Evolutionary conservation across 1,140 invertebrate species (phyloP).

Genomic region (Periplaneta americana): DNA sequence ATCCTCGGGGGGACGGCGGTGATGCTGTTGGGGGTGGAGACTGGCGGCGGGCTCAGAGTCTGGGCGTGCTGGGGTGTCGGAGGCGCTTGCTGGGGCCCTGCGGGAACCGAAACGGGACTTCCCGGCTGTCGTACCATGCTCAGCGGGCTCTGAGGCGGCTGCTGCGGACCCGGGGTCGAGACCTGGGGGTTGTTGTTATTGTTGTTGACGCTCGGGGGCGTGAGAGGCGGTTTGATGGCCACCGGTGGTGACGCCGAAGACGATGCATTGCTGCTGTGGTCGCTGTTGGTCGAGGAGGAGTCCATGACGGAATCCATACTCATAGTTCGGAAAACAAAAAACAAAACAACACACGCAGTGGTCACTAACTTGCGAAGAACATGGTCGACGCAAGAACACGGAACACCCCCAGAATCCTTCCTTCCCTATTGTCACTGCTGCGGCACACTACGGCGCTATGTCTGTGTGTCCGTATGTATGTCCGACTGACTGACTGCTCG

Average conservation of each 20-base stretch:
- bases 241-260: conserved; percentile 42
- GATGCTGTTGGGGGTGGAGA: conserved; percentile 46
- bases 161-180: conserved; percentile 27
- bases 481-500: conserved; percentile 15
- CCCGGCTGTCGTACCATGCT: conserved; percentile 28
- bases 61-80: conserved; percentile 44
- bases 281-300: conserved; percentile 34
- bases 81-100: conserved; percentile 35
- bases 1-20: conserved; percentile 45
- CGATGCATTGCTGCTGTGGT: conserved; percentile 40
- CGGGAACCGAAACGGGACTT: conserved; percentile 23
- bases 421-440: not conserved
- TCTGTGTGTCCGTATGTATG: conserved; percentile 20
- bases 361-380: not conserved
- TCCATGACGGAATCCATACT: conserved; percentile 33
- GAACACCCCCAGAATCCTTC: not conserved
- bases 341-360: conserved; percentile 18
- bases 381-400: too few relatives aligned
- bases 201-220: conserved; percentile 29
- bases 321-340: conserved; percentile 24
- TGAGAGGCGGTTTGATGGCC: conserved; percentile 37
- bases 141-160: conserved; percentile 19
- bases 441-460: not conserved
- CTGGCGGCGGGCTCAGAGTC: conserved; percentile 51
- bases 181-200: conserved; percentile 19